Evolutionary conservation across 2,113 vertebrate genomes (phyloP).

Genomic region (Nibea albiflora): DNA sequence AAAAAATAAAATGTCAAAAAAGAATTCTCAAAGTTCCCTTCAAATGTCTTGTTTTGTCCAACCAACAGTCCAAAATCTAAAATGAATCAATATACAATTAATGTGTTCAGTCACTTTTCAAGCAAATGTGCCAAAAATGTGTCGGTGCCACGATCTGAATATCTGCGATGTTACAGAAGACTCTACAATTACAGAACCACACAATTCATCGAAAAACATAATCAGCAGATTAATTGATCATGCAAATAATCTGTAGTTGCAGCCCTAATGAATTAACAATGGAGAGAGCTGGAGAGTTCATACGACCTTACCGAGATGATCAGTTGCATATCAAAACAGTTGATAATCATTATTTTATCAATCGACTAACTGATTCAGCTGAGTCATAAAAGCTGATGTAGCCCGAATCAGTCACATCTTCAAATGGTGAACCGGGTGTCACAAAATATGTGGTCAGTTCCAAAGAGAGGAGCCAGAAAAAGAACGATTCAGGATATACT

Average conservation of each 20-base stretch:
- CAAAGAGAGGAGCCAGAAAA: slow-evolving; percentile 24
- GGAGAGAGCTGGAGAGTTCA: neutral
- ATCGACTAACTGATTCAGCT: neutral
- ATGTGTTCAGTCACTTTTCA: neutral
- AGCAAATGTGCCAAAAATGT: neutral
- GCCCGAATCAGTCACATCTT: neutral
- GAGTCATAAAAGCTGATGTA: neutral
- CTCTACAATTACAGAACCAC: no score
- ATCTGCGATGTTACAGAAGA: neutral
- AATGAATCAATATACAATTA: neutral
- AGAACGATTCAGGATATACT: slow-evolving; percentile 41
- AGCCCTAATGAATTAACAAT: neutral
- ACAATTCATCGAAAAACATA: neutral
- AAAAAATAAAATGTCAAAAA: neutral
- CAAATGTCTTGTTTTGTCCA: neutral
- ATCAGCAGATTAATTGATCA: neutral
- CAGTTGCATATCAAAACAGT: neutral
- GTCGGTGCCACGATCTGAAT: neutral
- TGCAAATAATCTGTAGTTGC: neutral
- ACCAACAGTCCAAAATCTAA: neutral
- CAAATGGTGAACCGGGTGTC: neutral
- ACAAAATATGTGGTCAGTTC: neutral
- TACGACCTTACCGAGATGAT: neutral
- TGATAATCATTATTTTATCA: neutral
- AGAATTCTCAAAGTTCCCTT: neutral